A percentile compares a stretch with the other conserved stretches of the same genome.
These are phyloP conservation scores for Ataeniobius toweri DNA, from an alignment of 2,797 vertebrate species.

Conservation along the genomic window DNA sequence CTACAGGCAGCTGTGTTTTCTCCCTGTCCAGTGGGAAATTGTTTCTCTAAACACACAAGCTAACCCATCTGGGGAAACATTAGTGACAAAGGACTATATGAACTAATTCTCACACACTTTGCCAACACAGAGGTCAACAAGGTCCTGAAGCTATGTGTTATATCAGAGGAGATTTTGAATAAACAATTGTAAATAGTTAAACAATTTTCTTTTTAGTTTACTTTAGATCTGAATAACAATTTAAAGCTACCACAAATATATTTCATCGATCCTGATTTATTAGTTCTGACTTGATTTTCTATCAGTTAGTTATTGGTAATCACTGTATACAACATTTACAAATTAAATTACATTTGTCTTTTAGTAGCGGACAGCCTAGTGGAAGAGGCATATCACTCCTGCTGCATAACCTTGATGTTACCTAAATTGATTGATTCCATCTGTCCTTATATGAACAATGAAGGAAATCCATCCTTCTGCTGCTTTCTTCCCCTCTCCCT, in stretches of 20 bases:
- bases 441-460: conserved; percentile 34
- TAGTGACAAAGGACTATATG: conserved; percentile 48
- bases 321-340: conserved; percentile 28
- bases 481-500: conserved; percentile 31
- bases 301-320: conserved; percentile 12
- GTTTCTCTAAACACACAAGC: conserved; percentile 55
- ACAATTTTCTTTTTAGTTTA: conserved; percentile 6
- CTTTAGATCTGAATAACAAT: not conserved
- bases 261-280: not conserved
- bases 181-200: conserved; percentile 22
- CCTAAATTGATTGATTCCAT: conserved; percentile 47
- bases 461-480: conserved; percentile 32
- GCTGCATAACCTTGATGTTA: conserved; percentile 33
- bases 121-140: conserved; percentile 52
- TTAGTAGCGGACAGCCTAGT: conserved; percentile 26
- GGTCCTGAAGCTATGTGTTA: conserved; percentile 18
- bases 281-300: not conserved
- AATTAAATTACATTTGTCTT: conserved; percentile 39
- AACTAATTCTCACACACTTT: conserved; percentile 55
- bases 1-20: conserved; percentile 72
- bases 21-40: conserved; percentile 55
- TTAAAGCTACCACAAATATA: not conserved
- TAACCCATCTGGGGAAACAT: conserved; percentile 63
- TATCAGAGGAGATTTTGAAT: conserved; percentile 12
- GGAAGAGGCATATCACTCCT: conserved; percentile 25